phyloP scores from a whole-genome alignment of 2,113 vertebrate species.

The Thinocorus orbignyianus region DNA sequence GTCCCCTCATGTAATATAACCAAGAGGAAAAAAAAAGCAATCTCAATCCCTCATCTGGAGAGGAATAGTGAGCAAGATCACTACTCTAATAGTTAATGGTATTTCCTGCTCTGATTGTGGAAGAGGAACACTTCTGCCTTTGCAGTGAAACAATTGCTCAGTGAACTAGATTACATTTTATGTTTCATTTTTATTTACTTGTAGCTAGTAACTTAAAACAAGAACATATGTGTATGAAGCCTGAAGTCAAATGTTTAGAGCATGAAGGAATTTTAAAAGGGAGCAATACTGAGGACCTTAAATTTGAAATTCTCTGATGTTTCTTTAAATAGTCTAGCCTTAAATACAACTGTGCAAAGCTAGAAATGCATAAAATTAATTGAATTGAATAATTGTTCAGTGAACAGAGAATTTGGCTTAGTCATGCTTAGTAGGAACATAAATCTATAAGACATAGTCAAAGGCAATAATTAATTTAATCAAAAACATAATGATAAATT shows the following conservation, averaged over 20 bases:
- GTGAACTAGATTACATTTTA: background rate
- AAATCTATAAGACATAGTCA: background rate
- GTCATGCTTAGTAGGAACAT: background rate
- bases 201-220: background rate
- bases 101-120: background rate
- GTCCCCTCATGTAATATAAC: background rate
- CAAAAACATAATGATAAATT: background rate
- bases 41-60: background rate
- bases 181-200: background rate
- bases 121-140: background rate
- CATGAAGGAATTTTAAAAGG: background rate
- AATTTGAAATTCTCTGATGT: background rate
- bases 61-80: background rate
- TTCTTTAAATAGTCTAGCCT: background rate
- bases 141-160: background rate
- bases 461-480: slow-evolving; percentile 10
- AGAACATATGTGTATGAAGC: background rate
- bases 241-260: background rate
- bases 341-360: background rate
- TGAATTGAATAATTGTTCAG: no score
- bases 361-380: background rate
- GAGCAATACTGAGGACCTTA: rapidly evolving
- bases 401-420: background rate
- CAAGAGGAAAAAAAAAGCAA: background rate
- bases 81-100: background rate